Evolutionary conservation across 2,888 invertebrate genomes (phyloP).

Genomic region (Agrotis puta): DNA sequence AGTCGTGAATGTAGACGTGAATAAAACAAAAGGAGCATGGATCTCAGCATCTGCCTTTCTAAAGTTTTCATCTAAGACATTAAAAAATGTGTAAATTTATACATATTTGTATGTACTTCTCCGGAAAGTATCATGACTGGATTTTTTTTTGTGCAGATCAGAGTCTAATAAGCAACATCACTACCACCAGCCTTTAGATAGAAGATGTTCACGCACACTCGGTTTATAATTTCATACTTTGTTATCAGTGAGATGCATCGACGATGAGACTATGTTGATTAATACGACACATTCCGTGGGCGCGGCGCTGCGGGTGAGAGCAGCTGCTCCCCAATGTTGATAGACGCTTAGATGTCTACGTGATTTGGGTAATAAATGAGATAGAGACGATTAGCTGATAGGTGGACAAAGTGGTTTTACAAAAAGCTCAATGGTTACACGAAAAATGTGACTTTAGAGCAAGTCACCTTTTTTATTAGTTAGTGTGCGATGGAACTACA

Average conservation of each 20-base stretch:
- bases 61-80: no score
- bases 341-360: conserved; percentile 6
- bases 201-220: not conserved
- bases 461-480: no score
- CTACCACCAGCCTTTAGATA: not conserved
- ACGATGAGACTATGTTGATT: conserved; percentile 15
- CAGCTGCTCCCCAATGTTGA: conserved; percentile 12
- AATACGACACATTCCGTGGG: conserved; percentile 17
- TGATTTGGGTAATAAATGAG: conserved; percentile 28
- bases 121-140: no score
- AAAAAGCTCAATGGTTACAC: not conserved
- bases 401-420: not conserved
- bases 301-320: conserved; percentile 11
- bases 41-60: no score
- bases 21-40: no score
- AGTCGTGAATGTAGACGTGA: no score
- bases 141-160: not conserved
- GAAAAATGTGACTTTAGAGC: not conserved
- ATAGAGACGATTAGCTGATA: conserved; percentile 5
- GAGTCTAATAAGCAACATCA: not conserved
- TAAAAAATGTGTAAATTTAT: no score
- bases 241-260: conserved; percentile 31
- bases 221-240: not conserved
- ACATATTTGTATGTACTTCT: no score
- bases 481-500: no score